Evolutionary conservation across 2,113 vertebrate genomes (phyloP).

Genomic region (Lycocorax pyrrhopterus): DNA sequence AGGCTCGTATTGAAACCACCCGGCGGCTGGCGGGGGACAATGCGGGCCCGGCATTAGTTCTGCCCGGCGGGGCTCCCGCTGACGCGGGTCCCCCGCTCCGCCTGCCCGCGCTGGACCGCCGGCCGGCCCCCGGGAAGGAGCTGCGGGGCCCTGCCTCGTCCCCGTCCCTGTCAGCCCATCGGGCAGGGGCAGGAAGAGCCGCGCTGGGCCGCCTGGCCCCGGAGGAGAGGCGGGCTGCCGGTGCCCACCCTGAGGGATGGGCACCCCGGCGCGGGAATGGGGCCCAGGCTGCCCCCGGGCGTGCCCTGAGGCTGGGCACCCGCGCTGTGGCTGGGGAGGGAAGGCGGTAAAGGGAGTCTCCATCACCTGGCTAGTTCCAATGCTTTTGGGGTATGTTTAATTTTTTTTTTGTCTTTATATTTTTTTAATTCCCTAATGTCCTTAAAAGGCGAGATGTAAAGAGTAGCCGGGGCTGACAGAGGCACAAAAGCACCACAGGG

Average conservation of each 20-base stretch:
- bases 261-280: no score
- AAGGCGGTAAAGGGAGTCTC: neutral
- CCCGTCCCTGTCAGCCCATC: no score
- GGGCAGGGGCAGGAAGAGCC: neutral
- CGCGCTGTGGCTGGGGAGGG: fast-evolving
- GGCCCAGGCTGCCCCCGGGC: neutral
- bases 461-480: fast-evolving
- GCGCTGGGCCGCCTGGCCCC: no score
- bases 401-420: neutral
- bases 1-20: conserved; percentile 19
- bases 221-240: no score
- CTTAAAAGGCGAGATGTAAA: neutral
- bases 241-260: neutral
- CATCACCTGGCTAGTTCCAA: neutral
- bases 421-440: neutral
- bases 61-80: neutral
- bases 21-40: neutral
- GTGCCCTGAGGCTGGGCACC: fast-evolving
- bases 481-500: neutral
- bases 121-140: neutral
- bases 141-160: neutral
- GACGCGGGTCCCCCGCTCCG: no score
- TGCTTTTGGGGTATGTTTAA: neutral
- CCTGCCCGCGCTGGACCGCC: neutral
- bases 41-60: neutral